Evolutionary conservation across 2,113 vertebrate genomes (phyloP).

Genomic region (Myotis davidii): DNA sequence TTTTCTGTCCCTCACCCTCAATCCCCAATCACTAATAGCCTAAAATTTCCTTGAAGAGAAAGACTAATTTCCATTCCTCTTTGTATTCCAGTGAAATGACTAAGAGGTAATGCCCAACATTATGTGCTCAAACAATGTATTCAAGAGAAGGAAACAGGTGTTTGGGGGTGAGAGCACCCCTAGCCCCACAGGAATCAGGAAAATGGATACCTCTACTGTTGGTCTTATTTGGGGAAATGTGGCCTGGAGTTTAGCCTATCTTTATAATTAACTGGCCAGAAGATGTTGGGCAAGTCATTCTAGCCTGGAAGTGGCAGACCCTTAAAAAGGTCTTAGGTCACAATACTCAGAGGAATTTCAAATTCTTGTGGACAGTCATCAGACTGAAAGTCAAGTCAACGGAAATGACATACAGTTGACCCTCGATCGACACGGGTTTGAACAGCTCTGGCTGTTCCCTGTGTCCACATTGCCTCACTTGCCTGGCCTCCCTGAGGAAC

Average conservation of each 20-base stretch:
- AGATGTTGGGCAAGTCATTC: not conserved
- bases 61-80: not conserved
- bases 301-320: not conserved
- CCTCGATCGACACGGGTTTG: not conserved
- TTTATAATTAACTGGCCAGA: not conserved
- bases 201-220: not conserved
- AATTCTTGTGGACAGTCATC: not conserved
- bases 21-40: not conserved
- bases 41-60: not conserved
- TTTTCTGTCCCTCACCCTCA: not conserved
- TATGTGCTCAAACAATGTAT: not conserved
- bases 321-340: not conserved
- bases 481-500: not conserved
- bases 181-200: not conserved
- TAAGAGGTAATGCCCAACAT: not conserved
- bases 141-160: not conserved
- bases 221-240: not conserved
- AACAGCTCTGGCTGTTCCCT: not conserved
- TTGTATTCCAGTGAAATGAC: not conserved
- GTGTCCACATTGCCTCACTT: not conserved
- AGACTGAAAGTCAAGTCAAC: not conserved
- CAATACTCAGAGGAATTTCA: not conserved
- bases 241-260: not conserved
- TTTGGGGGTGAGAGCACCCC: not conserved
- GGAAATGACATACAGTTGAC: not conserved